Conservation (phyloP, 2,888 invertebrate genomes). For the Microctonus brassicae region DNA sequence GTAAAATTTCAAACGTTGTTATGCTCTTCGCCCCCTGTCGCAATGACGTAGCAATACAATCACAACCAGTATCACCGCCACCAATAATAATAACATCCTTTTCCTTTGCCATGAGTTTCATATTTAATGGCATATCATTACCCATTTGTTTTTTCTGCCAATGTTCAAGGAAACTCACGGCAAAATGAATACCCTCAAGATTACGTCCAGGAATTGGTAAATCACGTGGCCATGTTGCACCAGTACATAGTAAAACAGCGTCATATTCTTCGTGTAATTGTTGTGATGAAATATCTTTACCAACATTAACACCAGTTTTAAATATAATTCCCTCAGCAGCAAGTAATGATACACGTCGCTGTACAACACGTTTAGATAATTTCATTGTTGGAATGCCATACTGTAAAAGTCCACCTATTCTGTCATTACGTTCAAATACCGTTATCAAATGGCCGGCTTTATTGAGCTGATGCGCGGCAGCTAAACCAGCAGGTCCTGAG, state of each 20-base stretch:
- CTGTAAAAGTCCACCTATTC: constrained; percentile 93
- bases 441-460: constrained; percentile 97
- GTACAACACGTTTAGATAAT: constrained; percentile 92
- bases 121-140: constrained; percentile 69
- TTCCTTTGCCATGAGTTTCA: constrained; percentile 84
- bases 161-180: constrained; percentile 96
- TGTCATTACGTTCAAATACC: constrained; percentile 96
- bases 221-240: constrained; percentile 98
- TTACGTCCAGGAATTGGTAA: constrained; percentile 87
- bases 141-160: constrained; percentile 97
- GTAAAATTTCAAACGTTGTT: constrained; percentile 97
- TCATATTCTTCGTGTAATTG: constrained; percentile 71
- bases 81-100: constrained; percentile 95
- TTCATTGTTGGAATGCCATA: constrained; percentile 99
- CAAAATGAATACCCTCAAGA: constrained; percentile 94
- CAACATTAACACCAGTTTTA: constrained; percentile 90
- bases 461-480: constrained; percentile 97
- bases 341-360: constrained; percentile 88
- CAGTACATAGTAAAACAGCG: constrained; percentile 90
- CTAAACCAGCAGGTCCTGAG: constrained; percentile 93
- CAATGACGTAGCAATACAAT: constrained; percentile 97
- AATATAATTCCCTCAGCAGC: constrained; percentile 91
- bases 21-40: constrained; percentile 92
- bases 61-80: constrained; percentile 91
- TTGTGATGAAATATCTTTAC: constrained; percentile 88